Base-by-base conservation (phyloP, 2,113 vertebrate genomes). In the Otolemur garnettii region DNA sequence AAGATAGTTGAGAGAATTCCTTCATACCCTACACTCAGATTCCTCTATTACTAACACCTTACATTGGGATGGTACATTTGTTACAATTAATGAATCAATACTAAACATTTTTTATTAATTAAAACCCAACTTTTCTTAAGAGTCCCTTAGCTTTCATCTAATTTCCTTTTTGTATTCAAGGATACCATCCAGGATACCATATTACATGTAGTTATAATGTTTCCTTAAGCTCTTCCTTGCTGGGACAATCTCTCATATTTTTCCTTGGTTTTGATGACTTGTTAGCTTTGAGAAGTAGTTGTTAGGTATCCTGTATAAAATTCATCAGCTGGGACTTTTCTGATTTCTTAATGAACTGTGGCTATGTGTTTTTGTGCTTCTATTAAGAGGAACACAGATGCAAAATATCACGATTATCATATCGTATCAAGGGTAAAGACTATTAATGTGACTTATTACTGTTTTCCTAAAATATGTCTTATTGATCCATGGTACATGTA, bases 141-240 rank as follows among this genome's bases (percentile, higher is more conserved):
- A 75, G 86, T 81, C 24, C 35, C 38, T 89, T 91, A 30, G 6
- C 82, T 95, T 93, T 92, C 35, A 83, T 68, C 26, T 78, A 53
- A 22, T 72, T 33, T 30, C 11, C 3, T 77, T 93, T 89, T 89
- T 80, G 7, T 75, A 3, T 74, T 91, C 24, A 22, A 89, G 24
- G 10, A 84, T 84, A 14, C 30, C 42, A 66, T 53, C 17, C 12
- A 71, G 12, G 4, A 79, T 71, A n/a, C 9, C 53, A 53, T 19
- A 68, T 9, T 93, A 42, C 33, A 66, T 66, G 50, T 91, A 95
- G 19, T 60, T 80, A 18, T 79, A 11, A n/a, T 55, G 12, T 60
- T 9, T 4, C 5, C 3, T 71, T 83, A 69, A n/a, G 24, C 7
- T 82, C 13, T 18, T 60, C 22, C 81, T 85, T 35, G 0, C 14